These are phyloP conservation scores for Epistrophe grossulariae DNA, from an alignment of 2,888 invertebrate genomes.

Conservation along the genomic window DNA sequence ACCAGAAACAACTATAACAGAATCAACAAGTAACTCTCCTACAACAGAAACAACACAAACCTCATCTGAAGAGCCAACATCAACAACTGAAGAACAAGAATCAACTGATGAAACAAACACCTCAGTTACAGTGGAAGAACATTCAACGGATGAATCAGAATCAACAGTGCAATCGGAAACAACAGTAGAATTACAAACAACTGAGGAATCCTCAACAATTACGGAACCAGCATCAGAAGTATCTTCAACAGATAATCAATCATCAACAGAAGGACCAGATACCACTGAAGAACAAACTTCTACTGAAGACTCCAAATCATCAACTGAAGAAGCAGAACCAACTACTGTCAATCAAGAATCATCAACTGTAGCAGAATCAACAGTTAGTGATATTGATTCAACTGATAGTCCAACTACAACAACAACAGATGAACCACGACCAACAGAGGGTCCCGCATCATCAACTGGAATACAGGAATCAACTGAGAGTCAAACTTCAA, in stretches of 20 bases:
- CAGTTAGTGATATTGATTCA: not conserved
- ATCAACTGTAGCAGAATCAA: too few species aligned
- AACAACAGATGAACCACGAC: not conserved
- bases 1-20: not conserved
- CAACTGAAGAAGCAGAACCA: not conserved
- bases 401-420: not conserved
- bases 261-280: too few species aligned
- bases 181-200: not conserved
- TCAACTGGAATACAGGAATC: not conserved
- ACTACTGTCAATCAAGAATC: too few species aligned
- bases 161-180: not conserved
- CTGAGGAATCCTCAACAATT: too few species aligned
- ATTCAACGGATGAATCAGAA: not conserved
- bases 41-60: not conserved
- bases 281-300: too few species aligned
- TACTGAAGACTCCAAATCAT: not conserved
- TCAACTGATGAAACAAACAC: conserved; percentile 5
- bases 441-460: not conserved
- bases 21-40: not conserved
- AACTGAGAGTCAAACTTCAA: not conserved
- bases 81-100: not conserved
- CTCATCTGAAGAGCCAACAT: not conserved
- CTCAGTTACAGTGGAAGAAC: not conserved
- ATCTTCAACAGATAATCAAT: too few species aligned
- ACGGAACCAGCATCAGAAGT: too few species aligned